Conservation (phyloP, 2,113 vertebrate genomes). For the Centropus unirufus region DNA sequence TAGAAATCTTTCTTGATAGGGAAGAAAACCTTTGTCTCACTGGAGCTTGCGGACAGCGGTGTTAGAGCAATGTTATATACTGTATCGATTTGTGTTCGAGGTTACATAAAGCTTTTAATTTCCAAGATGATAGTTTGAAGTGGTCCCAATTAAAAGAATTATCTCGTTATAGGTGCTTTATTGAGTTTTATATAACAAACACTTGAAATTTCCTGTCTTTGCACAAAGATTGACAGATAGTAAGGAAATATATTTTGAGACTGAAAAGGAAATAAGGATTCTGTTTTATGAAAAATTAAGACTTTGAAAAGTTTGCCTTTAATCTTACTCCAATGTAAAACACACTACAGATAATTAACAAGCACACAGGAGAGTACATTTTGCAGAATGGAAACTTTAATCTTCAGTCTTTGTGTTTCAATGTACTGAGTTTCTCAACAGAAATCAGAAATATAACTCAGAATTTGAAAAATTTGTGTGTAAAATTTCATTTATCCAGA, state of each 20-base stretch:
- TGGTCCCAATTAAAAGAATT: not conserved
- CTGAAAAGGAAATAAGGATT: not conserved
- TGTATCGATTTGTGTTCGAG: not conserved
- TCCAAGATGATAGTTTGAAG: not conserved
- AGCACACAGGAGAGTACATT: not conserved
- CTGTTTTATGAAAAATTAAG: not conserved
- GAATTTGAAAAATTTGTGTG: not conserved
- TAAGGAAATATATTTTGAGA: not conserved
- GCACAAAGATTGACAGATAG: not conserved
- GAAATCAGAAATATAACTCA: not conserved
- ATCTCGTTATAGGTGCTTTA: not conserved
- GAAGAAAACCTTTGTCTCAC: not conserved
- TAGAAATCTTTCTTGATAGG: not conserved
- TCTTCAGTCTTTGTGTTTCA: not conserved
- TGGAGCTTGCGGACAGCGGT: not conserved
- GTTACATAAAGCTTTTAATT: not conserved
- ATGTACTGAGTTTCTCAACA: not conserved
- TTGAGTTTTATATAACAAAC: not conserved
- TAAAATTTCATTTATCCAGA: not conserved
- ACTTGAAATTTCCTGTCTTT: not conserved
- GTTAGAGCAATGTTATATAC: not conserved
- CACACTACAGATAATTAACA: not conserved
- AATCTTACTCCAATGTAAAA: not conserved
- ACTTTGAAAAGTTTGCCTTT: not conserved
- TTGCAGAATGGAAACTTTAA: not conserved